Evolutionary conservation across 2,888 invertebrate species (phyloP).

Genomic region (Fragum fragum): DNA sequence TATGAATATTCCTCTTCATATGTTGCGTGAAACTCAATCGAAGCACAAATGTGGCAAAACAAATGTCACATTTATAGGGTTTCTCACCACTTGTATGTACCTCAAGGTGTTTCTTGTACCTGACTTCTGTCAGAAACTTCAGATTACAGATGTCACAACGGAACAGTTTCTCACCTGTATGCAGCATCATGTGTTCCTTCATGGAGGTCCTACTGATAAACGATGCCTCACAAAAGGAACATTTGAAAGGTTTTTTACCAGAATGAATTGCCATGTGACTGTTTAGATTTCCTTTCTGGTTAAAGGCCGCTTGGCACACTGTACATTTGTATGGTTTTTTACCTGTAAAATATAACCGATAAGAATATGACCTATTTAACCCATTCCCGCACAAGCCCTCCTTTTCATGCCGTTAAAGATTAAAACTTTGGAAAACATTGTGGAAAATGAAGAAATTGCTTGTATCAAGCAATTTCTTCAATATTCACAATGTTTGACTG

Average conservation of each 20-base stretch:
- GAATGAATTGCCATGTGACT: background rate
- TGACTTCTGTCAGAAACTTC: background rate
- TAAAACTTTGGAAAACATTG: too few relatives aligned
- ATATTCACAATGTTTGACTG: too few relatives aligned
- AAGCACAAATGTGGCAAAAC: background rate
- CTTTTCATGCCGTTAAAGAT: too few relatives aligned
- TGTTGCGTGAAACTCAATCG: background rate
- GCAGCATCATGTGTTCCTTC: background rate
- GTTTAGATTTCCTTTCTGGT: background rate
- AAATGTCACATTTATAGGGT: conserved; percentile 2
- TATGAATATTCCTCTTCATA: conserved; percentile 2
- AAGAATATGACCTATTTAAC: too few relatives aligned
- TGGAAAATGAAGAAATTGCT: too few relatives aligned
- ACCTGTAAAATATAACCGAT: too few relatives aligned
- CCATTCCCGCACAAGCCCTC: too few relatives aligned
- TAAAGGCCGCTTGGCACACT: background rate
- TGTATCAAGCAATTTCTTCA: too few relatives aligned
- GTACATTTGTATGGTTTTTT: conserved; percentile 7
- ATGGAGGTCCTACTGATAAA: background rate
- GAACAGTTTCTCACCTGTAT: conserved; percentile 1
- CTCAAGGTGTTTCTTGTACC: background rate
- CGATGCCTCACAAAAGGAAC: background rate
- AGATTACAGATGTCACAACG: background rate
- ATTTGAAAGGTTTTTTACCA: background rate
- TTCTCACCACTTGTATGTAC: background rate